These are phyloP conservation scores for Antennarius striatus DNA, from an alignment of 2,113 vertebrate genomes.

Conservation along the genomic window DNA sequence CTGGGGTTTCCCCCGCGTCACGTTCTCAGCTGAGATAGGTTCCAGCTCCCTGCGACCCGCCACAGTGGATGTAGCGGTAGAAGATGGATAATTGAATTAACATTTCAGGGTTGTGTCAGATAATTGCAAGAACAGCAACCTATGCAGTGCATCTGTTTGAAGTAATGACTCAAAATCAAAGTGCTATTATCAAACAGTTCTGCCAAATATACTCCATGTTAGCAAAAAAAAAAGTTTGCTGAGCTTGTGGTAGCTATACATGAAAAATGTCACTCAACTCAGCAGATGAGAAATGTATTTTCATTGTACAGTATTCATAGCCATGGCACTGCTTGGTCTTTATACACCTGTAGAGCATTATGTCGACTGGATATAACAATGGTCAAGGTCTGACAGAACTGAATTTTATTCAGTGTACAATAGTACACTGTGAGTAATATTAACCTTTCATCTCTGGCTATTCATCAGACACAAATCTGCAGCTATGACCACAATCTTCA, in stretches of 20 bases:
- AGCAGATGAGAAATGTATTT: not conserved
- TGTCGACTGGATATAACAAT: not conserved
- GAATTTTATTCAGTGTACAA: not conserved
- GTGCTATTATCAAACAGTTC: not conserved
- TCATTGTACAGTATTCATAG: too few species aligned
- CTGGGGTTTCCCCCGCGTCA: too few species aligned
- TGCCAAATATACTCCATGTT: not conserved
- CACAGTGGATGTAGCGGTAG: constrained; percentile 12
- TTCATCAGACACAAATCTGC: too few species aligned
- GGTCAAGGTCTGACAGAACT: constrained; percentile 18
- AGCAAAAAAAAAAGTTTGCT: not conserved
- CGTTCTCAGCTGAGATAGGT: too few species aligned
- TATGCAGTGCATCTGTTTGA: constrained; percentile 8
- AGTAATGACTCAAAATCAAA: constrained; percentile 12
- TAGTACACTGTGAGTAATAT: too few species aligned
- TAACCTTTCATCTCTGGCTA: not conserved
- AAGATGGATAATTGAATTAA: not conserved
- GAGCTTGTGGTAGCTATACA: not conserved
- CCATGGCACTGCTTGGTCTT: not conserved
- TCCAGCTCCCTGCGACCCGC: too few species aligned
- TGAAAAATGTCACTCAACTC: not conserved
- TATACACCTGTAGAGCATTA: not conserved
- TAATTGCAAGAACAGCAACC: constrained; percentile 13
- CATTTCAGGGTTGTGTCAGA: constrained; percentile 31
- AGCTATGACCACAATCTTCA: too few species aligned